Base-by-base conservation (phyloP, 2,113 vertebrate genomes). In the Toxotes jaculatrix region DNA sequence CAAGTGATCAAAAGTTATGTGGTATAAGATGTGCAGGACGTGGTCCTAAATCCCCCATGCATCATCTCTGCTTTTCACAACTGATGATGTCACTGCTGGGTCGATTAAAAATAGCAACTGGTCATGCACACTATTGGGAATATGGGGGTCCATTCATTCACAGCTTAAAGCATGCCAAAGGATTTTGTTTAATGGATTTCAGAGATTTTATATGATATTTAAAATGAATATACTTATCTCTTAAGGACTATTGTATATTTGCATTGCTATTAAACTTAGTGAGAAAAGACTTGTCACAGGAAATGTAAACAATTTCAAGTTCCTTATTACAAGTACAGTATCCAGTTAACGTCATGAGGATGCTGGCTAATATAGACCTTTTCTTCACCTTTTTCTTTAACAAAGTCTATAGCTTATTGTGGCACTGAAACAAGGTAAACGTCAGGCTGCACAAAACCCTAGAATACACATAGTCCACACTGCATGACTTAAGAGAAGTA, bases 81-180 rank as follows among this genome's bases (percentile, higher is more conserved):
- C 77, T 61, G 73, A 73, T 86, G 81, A 89, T 87, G 87, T 91
- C 86, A 91, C 36, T 14, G 73, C 49, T 72, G 64, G 75, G 73
- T 77, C 36, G 12, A 80, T 76, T 38, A 42, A 43, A 88, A 88
- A 86, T 60, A 77, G 79, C 79, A 87, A 81, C 57, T 43, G 40
- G 69, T 67, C 78, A 53, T 36, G 57, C 49, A 80, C 69, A 68
- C 79, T 27, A 63, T 7, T 56, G 71, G 56, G 60, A 84, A 80
- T 69, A 68, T 62, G 72, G 61, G 27, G 64, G 1, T 47, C 62
- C 49, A 72, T 86, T 87, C 42, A 71, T 80, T 45, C 14, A 66
- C 65, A 72, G 38, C 47, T 68, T n/a, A 38, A 56, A 62, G 21
- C 69, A 13, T 53, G 59, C 2, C 47, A 60, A 63, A 55, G 19